A percentile compares a stretch with the other conserved stretches of the same genome.
Evolutionary conservation across 1,140 invertebrate genomes (phyloP).

Genomic region (Cotesia chilonis): DNA sequence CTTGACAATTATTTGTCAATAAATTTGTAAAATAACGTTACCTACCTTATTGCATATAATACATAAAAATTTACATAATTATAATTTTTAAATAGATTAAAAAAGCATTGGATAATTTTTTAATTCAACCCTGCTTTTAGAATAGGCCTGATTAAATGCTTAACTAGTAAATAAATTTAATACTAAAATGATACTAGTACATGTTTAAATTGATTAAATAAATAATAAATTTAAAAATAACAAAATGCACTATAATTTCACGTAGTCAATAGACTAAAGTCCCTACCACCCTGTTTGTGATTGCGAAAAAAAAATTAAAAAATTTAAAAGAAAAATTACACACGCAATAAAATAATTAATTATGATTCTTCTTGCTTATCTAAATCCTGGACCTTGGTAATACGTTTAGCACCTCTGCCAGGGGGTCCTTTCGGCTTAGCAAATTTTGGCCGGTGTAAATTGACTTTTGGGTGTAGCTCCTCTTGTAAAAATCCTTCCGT

Average conservation of each 20-base stretch:
- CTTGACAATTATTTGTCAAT: conserved; percentile 24
- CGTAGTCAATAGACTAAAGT: conserved; percentile 2
- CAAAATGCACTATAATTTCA: conserved; percentile 21
- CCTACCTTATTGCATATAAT: conserved; percentile 16
- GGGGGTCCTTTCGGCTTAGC: conserved; percentile 95
- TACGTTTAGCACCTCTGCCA: conserved; percentile 87
- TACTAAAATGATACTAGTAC: background rate
- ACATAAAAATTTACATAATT: conserved; percentile 10
- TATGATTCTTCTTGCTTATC: conserved; percentile 46
- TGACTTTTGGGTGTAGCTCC: conserved; percentile 93
- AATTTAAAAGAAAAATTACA: conserved; percentile 23
- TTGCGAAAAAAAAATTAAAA: background rate
- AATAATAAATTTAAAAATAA: conserved; percentile 7
- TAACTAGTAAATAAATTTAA: background rate
- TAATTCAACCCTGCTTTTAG: conserved; percentile 40
- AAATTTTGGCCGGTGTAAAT: conserved; percentile 89
- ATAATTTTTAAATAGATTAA: background rate
- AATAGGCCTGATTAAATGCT: conserved; percentile 48
- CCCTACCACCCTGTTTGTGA: conserved; percentile 17
- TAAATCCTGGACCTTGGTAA: conserved; percentile 77
- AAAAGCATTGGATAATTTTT: background rate
- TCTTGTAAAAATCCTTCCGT: conserved; percentile 90
- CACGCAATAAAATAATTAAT: conserved; percentile 35
- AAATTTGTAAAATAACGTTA: conserved; percentile 20
- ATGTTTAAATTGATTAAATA: conserved; percentile 9